Conservation (phyloP, 1,140 invertebrate genomes). For the Battus philenor region DNA sequence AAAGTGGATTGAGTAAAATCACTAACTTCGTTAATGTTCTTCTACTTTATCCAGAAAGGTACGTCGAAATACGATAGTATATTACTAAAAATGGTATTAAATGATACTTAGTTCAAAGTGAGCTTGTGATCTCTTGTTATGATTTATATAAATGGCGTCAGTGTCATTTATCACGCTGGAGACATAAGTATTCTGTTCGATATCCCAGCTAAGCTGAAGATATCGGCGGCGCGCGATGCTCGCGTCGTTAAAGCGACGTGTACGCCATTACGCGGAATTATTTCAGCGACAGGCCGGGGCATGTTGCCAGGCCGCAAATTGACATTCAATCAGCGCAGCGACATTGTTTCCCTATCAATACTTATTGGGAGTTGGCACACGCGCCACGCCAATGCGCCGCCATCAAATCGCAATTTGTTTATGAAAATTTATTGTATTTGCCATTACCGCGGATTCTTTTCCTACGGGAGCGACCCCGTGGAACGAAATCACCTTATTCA, state of each 20-base stretch:
- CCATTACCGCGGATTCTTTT: constrained; percentile 73
- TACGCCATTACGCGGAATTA: constrained; percentile 52
- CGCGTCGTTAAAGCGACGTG: constrained; percentile 59
- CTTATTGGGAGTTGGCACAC: constrained; percentile 66
- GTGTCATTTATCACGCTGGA: constrained; percentile 6
- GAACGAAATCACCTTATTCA: constrained; percentile 75
- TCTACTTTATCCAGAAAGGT: too few species aligned
- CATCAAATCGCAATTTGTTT: constrained; percentile 76
- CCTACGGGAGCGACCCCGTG: constrained; percentile 67
- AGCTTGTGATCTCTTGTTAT: too few species aligned
- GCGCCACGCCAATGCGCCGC: constrained; percentile 61
- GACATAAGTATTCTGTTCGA: constrained; percentile 20
- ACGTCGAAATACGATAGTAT: too few species aligned
- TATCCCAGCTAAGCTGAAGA: constrained; percentile 8
- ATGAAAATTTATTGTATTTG: constrained; percentile 76
- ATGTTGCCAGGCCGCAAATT: constrained; percentile 48
- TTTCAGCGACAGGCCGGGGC: constrained; percentile 35
- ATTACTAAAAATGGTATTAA: too few species aligned
- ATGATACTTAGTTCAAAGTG: too few species aligned
- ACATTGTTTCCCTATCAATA: constrained; percentile 74
- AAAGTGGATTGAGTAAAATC: too few species aligned
- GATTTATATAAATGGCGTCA: too few species aligned
- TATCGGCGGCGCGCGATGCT: constrained; percentile 22
- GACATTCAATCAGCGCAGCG: constrained; percentile 72
- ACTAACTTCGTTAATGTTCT: too few species aligned